Conservation (phyloP, 2,113 vertebrate species). For the Agapornis roseicollis region DNA sequence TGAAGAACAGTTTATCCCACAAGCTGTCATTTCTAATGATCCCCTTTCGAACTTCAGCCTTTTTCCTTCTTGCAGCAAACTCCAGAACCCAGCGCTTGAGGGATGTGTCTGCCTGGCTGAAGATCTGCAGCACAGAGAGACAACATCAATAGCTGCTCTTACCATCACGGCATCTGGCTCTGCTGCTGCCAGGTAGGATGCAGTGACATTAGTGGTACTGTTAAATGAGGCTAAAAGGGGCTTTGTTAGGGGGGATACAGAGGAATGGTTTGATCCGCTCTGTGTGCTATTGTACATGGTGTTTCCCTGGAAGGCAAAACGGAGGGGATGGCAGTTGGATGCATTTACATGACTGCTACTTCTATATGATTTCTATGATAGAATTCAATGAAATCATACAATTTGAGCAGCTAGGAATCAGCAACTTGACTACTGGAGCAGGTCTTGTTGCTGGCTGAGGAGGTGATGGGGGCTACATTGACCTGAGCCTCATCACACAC, state of each 20-base stretch:
- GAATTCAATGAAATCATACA: background rate
- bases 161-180: accelerated
- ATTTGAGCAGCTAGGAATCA: background rate
- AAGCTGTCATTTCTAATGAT: slow-evolving; percentile 81
- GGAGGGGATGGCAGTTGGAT: background rate
- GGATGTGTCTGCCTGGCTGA: slow-evolving; percentile 80
- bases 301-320: background rate
- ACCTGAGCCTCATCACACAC: background rate
- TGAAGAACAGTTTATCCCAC: slow-evolving; percentile 83
- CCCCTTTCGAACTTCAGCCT: slow-evolving; percentile 77
- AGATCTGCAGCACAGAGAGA: slow-evolving; percentile 65
- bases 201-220: accelerated
- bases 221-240: background rate
- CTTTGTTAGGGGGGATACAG: background rate
- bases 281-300: accelerated
- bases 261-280: accelerated
- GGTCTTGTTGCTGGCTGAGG: background rate
- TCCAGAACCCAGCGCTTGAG: slow-evolving; percentile 82
- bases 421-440: background rate
- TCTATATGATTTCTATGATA: background rate
- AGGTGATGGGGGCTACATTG: background rate
- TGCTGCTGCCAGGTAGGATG: background rate
- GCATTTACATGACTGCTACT: background rate
- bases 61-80: slow-evolving; percentile 78
- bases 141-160: background rate